phyloP scores from a whole-genome alignment of 2,797 vertebrate genomes.

The Smutsia temminckii region DNA sequence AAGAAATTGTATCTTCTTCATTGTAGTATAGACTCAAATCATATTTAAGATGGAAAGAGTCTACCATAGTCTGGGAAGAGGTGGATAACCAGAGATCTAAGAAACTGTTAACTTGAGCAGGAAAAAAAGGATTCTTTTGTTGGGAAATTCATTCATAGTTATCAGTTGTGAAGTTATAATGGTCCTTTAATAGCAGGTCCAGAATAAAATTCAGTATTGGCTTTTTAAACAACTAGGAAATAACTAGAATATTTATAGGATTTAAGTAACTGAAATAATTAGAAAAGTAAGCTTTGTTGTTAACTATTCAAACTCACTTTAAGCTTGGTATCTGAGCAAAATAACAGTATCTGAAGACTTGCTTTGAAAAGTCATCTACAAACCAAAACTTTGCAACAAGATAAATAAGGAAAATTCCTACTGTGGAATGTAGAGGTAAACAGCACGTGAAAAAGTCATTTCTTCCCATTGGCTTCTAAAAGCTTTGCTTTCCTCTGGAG shows the following conservation, averaged over 20 bases:
- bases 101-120: neutral
- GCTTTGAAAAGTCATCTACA: neutral
- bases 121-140: neutral
- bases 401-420: neutral
- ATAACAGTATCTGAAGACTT: neutral
- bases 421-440: constrained; percentile 18
- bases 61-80: neutral
- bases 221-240: neutral
- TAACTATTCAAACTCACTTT: neutral
- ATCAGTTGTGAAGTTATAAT: neutral
- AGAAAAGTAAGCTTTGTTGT: constrained; percentile 39
- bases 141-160: neutral
- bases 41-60: neutral
- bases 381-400: constrained; percentile 32
- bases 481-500: neutral
- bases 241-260: too few relatives aligned
- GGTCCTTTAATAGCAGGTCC: neutral
- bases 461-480: constrained; percentile 17
- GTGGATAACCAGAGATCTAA: neutral
- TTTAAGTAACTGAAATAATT: neutral
- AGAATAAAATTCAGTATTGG: constrained; percentile 18
- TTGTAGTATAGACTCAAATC: neutral
- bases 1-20: neutral
- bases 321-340: neutral
- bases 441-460: neutral